Evolutionary conservation across 2,113 vertebrate species (phyloP).

Genomic region (Petroica traversi): DNA sequence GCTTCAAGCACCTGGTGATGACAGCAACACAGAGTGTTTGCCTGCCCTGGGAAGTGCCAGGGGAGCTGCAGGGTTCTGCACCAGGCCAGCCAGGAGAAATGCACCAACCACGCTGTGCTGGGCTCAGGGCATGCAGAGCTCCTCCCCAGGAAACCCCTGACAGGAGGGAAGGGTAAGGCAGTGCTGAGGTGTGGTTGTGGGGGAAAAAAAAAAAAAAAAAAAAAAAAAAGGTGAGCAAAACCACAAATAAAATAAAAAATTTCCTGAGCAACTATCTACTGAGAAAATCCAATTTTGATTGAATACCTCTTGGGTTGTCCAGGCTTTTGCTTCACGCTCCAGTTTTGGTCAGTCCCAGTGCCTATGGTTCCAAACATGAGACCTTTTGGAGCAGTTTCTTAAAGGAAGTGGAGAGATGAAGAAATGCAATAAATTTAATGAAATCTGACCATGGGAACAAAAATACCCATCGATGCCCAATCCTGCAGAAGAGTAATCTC

Average conservation of each 20-base stretch:
- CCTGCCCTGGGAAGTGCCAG: not conserved
- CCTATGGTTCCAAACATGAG: rapidly evolving
- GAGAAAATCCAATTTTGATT: not conserved
- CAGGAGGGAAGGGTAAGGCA: not conserved
- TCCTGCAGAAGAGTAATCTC: not conserved
- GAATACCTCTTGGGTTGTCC: not conserved
- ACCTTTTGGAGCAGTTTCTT: not conserved
- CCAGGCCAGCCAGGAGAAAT: not conserved
- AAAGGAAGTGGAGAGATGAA: not conserved
- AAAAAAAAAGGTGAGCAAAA: not conserved
- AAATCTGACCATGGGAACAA: not conserved
- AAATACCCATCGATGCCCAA: not conserved
- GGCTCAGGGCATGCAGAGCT: not conserved
- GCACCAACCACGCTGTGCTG: rapidly evolving
- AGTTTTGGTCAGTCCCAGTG: rapidly evolving
- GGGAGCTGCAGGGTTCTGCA: not conserved
- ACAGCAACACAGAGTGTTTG: not conserved
- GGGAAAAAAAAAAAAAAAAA: not conserved
- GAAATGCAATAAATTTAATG: not conserved
- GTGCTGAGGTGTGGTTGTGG: not conserved
- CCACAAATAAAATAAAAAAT: not conserved
- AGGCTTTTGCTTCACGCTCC: not conserved
- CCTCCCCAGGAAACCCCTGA: rapidly evolving
- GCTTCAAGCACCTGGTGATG: not conserved
- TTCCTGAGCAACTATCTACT: not conserved